Conservation (phyloP, 2,113 vertebrate genomes). For the Chunga burmeisteri region DNA sequence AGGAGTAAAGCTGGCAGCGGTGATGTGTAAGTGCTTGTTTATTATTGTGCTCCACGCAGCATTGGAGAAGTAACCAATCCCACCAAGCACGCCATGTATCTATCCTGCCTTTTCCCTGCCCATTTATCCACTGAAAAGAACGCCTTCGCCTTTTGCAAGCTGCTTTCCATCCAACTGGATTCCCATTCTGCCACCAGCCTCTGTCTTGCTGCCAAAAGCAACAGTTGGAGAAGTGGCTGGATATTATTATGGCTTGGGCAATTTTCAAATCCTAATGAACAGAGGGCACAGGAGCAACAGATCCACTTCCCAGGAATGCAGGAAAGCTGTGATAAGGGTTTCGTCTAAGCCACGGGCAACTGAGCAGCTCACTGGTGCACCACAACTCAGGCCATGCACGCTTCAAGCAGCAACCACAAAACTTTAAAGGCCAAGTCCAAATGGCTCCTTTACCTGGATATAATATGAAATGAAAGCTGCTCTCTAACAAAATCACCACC, state of each 20-base stretch:
- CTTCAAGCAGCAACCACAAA: not conserved
- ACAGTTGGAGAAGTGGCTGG: not conserved
- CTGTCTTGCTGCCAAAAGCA: not conserved
- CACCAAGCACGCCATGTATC: not conserved
- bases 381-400: not conserved
- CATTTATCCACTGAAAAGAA: not conserved
- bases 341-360: not conserved
- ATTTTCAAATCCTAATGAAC: not conserved
- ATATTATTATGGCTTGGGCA: not conserved
- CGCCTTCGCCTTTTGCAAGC: not conserved
- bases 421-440: not conserved
- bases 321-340: not conserved
- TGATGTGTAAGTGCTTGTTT: not conserved
- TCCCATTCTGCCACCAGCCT: not conserved
- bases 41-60: not conserved
- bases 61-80: not conserved
- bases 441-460: not conserved
- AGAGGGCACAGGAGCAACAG: not conserved
- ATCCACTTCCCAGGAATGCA: not conserved
- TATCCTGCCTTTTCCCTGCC: not conserved
- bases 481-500: not conserved
- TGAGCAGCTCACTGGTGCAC: not conserved
- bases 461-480: not conserved
- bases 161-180: not conserved
- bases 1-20: not conserved